Percentiles rank a stretch among this genome's conserved stretches.
phyloP scores from a whole-genome alignment of 2,888 invertebrate species.

The Halictus quadricinctus region DNA sequence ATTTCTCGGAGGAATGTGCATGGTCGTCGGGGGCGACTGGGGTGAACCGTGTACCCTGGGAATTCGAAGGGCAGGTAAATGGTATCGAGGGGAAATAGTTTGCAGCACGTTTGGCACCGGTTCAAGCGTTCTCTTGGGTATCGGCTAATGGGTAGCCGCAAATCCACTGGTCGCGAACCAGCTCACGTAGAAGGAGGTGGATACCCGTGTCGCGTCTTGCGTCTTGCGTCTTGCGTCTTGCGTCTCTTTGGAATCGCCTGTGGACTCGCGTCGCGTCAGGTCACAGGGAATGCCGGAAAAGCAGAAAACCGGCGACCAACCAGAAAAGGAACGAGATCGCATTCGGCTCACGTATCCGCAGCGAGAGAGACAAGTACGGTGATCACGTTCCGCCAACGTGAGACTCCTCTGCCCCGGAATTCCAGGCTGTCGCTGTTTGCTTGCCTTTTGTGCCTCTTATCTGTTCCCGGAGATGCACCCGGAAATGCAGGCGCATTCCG shows the following conservation, averaged over 20 bases:
- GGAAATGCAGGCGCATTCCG: conserved; percentile 58
- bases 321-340: conserved; percentile 45
- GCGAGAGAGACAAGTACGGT: conserved; percentile 38
- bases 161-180: conserved; percentile 29
- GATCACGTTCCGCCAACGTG: conserved; percentile 63
- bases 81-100: neutral
- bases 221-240: neutral
- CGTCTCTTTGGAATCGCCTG: neutral
- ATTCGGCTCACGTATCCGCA: conserved; percentile 46
- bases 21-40: neutral
- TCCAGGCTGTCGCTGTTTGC: conserved; percentile 47
- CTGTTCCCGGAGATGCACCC: conserved; percentile 67
- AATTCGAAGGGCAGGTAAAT: conserved; percentile 9
- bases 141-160: conserved; percentile 14
- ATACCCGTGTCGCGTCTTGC: neutral
- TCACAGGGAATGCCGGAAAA: conserved; percentile 41
- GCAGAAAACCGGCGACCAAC: conserved; percentile 36
- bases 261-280: neutral
- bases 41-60: neutral
- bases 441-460: conserved; percentile 64
- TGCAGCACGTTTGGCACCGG: conserved; percentile 10
- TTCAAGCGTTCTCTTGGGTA: conserved; percentile 10
- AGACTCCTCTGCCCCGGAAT: conserved; percentile 68
- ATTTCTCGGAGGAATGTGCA: neutral
- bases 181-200: conserved; percentile 38